Conservation (phyloP, 2,888 invertebrate genomes). For the Cordylochernes scorpioides region DNA sequence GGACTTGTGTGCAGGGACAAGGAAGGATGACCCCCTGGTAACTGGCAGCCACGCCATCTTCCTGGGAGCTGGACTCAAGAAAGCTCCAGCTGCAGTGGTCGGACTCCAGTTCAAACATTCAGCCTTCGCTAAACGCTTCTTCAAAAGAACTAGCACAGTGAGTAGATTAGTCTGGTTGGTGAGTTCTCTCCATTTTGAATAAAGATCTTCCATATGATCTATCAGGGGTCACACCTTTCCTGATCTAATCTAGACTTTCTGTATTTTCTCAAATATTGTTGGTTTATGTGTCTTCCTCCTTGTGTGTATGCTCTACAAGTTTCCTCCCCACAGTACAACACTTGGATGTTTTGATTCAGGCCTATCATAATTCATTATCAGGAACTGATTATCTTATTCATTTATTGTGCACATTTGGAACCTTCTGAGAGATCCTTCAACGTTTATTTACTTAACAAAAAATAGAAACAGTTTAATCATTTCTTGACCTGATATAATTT, state of each 20-base stretch:
- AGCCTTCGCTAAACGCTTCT: constrained; percentile 51
- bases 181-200: too few species aligned
- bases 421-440: not conserved
- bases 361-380: not conserved
- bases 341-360: constrained; percentile 1
- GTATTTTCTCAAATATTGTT: too few species aligned
- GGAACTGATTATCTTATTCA: not conserved
- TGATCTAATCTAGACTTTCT: too few species aligned
- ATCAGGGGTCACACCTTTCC: too few species aligned
- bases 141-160: constrained; percentile 64
- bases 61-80: constrained; percentile 11
- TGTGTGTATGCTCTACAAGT: too few species aligned
- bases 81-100: constrained; percentile 45
- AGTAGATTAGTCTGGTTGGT: too few species aligned
- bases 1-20: constrained; percentile 3
- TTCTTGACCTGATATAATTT: too few species aligned
- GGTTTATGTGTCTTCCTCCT: too few species aligned
- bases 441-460: not conserved
- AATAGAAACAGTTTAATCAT: too few species aligned
- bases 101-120: constrained; percentile 63
- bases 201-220: too few species aligned
- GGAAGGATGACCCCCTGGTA: constrained; percentile 25
- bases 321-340: too few species aligned
- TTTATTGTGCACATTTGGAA: not conserved
- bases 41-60: constrained; percentile 50